These are phyloP conservation scores for Temnopleurus reevesii DNA, from an alignment of 53 echinoderm and acorn worm species.

Conservation along the genomic window DNA sequence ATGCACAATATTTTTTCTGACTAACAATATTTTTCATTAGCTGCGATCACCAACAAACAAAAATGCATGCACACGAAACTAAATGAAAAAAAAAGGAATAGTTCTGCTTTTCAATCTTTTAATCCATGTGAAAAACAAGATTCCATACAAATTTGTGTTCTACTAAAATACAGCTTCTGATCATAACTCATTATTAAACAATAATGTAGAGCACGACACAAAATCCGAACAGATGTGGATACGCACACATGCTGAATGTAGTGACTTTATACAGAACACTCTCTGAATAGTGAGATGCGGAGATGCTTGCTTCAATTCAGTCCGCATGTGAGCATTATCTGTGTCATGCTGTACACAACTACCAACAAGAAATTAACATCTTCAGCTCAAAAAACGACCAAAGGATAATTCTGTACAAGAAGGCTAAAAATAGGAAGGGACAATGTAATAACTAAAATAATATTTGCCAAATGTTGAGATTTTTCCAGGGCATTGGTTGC, in stretches of 20 bases:
- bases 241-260: not conserved
- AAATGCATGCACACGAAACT: not conserved
- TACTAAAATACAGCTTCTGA: conserved; percentile 44
- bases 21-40: not conserved
- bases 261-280: not conserved
- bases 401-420: conserved; percentile 9
- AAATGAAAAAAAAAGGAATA: not conserved
- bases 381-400: not conserved
- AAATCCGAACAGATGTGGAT: not conserved
- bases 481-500: too few relatives aligned
- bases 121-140: conserved; percentile 40
- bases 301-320: not conserved
- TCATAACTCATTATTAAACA: not conserved
- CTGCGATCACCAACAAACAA: too few relatives aligned
- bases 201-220: not conserved
- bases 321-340: not conserved
- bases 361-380: not conserved
- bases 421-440: too few relatives aligned
- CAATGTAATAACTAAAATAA: too few relatives aligned
- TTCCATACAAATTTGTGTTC: conserved; percentile 28
- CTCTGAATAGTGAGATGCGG: not conserved
- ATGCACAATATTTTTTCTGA: not conserved
- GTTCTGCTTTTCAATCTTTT: conserved; percentile 28
- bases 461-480: too few relatives aligned
- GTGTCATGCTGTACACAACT: not conserved